These are phyloP conservation scores for Drosophila nikananu DNA, from an alignment of 1,140 invertebrate species.

Conservation along the genomic window DNA sequence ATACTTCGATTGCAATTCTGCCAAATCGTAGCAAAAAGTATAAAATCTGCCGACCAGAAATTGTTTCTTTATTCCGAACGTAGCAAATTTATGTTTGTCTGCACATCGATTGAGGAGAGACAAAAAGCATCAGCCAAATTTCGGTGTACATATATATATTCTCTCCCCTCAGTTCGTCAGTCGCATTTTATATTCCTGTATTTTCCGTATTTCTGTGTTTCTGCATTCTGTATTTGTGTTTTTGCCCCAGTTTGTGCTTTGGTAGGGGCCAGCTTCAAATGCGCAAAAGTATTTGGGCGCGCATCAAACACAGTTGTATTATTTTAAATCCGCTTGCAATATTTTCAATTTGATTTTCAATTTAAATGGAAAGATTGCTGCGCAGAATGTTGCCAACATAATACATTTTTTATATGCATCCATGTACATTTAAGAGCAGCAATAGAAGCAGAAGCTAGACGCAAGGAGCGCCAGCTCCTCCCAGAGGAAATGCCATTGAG, in stretches of 20 bases:
- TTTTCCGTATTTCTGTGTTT: conserved; percentile 9
- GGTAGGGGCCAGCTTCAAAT: conserved; percentile 54
- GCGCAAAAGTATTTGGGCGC: conserved; percentile 69
- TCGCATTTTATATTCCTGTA: conserved; percentile 11
- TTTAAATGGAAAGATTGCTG: conserved; percentile 72
- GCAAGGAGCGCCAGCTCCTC: background rate
- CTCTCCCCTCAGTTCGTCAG: conserved; percentile 13
- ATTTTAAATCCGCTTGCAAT: conserved; percentile 82
- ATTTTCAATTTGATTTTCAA: conserved; percentile 80
- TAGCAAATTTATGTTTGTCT: conserved; percentile 57
- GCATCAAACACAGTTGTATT: conserved; percentile 71
- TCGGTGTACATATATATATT: conserved; percentile 25
- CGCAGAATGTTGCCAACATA: conserved; percentile 27
- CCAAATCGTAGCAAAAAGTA: conserved; percentile 48
- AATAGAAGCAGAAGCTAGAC: background rate
- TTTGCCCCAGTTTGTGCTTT: conserved; percentile 26
- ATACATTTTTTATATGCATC: conserved; percentile 49
- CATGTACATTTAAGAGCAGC: conserved; percentile 20
- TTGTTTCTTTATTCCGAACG: conserved; percentile 66
- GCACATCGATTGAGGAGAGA: conserved; percentile 52
- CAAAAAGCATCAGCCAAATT: conserved; percentile 69
- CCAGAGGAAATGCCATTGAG: conserved; percentile 3
- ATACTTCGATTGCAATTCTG: conserved; percentile 66
- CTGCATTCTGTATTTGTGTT: conserved; percentile 17
- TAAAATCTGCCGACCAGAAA: conserved; percentile 48